A percentile compares a stretch with the other conserved stretches of the same genome.
These are phyloP conservation scores for Sorex maritimensis DNA, from an alignment of 2,797 vertebrate species.

Conservation along the genomic window DNA sequence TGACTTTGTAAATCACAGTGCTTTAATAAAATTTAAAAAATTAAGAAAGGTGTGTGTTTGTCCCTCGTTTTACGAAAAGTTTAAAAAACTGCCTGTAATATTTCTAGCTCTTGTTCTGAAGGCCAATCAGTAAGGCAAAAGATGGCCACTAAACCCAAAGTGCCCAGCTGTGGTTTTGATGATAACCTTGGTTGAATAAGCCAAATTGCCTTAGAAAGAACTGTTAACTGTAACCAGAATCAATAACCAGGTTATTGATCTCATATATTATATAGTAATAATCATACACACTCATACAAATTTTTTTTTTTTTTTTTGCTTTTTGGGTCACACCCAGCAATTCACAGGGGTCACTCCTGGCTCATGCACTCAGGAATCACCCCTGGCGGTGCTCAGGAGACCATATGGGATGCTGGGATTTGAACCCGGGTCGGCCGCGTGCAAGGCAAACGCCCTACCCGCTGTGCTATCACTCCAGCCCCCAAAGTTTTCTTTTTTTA, in stretches of 20 bases:
- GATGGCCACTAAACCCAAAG: not conserved
- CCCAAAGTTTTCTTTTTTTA: not conserved
- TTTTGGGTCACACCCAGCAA: too few species aligned
- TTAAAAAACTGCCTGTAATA: conserved; percentile 23
- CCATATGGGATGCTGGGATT: too few species aligned
- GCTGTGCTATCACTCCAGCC: too few species aligned
- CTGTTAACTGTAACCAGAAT: not conserved
- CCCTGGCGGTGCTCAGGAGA: too few species aligned
- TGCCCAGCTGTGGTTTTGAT: not conserved
- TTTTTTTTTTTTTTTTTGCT: too few species aligned
- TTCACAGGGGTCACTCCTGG: too few species aligned
- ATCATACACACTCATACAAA: not conserved
- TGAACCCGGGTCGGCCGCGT: too few species aligned
- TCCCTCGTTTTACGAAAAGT: conserved; percentile 22
- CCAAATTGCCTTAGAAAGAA: not conserved
- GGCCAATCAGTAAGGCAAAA: conserved; percentile 23
- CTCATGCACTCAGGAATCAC: too few species aligned
- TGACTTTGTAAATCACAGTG: too few species aligned
- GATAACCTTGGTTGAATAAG: conserved; percentile 3
- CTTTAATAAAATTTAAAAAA: too few species aligned
- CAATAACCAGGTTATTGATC: not conserved
- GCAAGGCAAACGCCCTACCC: too few species aligned
- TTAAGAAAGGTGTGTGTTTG: not conserved
- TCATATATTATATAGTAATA: conserved; percentile 13
- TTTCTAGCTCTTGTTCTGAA: conserved; percentile 39